Percentiles rank a stretch among this genome's conserved stretches.
Conservation (phyloP, 2,113 vertebrate genomes). For the Trichomycterus rosablanca region DNA sequence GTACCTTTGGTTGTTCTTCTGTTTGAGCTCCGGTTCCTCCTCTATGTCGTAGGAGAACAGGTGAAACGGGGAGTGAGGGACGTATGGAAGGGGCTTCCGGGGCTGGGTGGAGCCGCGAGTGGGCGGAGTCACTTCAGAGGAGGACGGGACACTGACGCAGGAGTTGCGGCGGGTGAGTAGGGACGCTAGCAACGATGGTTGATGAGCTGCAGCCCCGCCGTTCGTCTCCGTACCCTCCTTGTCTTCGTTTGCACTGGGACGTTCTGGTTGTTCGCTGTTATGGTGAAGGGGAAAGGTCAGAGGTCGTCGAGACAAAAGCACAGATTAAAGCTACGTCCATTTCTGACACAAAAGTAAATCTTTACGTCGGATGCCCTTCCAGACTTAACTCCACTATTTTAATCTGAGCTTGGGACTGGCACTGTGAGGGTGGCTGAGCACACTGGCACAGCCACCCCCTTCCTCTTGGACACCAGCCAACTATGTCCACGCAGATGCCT, state of each 20-base stretch:
- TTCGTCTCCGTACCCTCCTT: background rate
- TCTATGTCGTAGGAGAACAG: conserved; percentile 92
- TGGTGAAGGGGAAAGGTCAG: conserved; percentile 1
- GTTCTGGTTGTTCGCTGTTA: conserved; percentile 44
- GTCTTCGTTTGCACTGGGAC: conserved; percentile 59
- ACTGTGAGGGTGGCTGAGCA: no score
- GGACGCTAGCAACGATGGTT: conserved; percentile 60
- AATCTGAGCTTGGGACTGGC: no score
- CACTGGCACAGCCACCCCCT: no score
- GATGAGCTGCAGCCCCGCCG: background rate
- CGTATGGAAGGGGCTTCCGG: conserved; percentile 78
- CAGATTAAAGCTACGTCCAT: no score
- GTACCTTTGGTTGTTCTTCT: conserved; percentile 39
- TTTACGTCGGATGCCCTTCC: no score
- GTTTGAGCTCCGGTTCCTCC: conserved; percentile 62
- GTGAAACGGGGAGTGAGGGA: conserved; percentile 87
- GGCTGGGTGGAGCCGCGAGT: conserved; percentile 62
- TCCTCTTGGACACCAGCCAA: no score
- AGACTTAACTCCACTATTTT: no score
- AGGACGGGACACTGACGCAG: conserved; percentile 54
- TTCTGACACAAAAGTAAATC: no score
- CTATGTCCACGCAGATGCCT: no score
- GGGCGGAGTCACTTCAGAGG: conserved; percentile 51
- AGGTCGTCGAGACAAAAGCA: no score
- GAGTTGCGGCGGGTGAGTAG: conserved; percentile 61